Evolutionary conservation across 2,113 vertebrate species (phyloP).

Genomic region (Oriolus oriolus): DNA sequence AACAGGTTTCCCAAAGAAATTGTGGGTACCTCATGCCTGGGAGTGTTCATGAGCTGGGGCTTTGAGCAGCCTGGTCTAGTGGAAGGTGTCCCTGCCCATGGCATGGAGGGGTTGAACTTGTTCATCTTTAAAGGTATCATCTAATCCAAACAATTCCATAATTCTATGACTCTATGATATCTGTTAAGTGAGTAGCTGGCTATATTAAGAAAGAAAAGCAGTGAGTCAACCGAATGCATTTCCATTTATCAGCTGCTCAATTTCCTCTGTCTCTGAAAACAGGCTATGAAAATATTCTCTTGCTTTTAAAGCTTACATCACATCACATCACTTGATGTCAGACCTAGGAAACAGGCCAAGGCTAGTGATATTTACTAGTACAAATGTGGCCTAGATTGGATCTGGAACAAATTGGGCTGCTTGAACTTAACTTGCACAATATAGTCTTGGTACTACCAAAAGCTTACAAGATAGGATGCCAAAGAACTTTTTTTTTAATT

Average conservation of each 20-base stretch:
- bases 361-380: neutral
- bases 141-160: neutral
- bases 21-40: accelerated
- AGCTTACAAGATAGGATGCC: neutral
- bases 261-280: neutral
- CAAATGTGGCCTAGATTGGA: neutral
- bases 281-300: neutral
- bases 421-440: neutral
- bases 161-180: neutral
- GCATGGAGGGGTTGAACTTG: accelerated
- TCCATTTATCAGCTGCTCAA: neutral
- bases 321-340: neutral
- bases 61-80: neutral
- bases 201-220: neutral
- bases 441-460: neutral
- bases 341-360: neutral
- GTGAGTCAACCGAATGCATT: neutral
- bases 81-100: neutral
- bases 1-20: neutral
- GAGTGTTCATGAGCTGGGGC: neutral
- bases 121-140: neutral
- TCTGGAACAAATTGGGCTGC: neutral
- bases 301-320: neutral
- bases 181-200: neutral
- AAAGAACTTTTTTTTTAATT: neutral